phyloP scores from a whole-genome alignment of 1,140 invertebrate species.

The Bombus soroeensis region DNA sequence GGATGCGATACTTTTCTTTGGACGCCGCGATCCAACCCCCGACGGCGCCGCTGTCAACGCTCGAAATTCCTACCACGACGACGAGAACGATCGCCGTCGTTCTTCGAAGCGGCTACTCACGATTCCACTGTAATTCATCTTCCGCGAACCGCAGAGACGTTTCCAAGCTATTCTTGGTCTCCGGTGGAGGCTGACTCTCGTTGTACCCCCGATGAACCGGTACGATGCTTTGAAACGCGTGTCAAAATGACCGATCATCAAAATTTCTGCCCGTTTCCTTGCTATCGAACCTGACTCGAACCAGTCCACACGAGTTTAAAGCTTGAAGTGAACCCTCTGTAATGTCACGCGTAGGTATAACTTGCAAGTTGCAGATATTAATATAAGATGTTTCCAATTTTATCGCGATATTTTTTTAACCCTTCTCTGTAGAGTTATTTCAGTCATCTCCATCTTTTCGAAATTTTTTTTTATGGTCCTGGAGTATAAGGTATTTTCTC shows the following conservation, averaged over 20 bases:
- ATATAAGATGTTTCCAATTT: too few species aligned
- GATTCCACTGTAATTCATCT: slow-evolving; percentile 69
- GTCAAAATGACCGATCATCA: slow-evolving; percentile 58
- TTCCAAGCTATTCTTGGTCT: slow-evolving; percentile 60
- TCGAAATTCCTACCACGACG: slow-evolving; percentile 60
- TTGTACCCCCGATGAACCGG: slow-evolving; percentile 53
- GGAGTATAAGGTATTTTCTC: too few species aligned
- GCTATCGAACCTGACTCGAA: neutral
- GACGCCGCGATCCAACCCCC: slow-evolving; percentile 19
- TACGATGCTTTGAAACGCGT: slow-evolving; percentile 43
- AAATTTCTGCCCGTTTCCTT: neutral
- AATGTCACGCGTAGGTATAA: neutral
- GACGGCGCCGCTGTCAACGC: slow-evolving; percentile 66
- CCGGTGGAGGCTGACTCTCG: slow-evolving; percentile 46
- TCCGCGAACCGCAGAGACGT: slow-evolving; percentile 61
- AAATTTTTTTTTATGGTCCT: too few species aligned
- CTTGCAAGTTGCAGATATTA: neutral
- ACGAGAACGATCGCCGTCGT: slow-evolving; percentile 65
- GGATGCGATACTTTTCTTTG: slow-evolving; percentile 39
- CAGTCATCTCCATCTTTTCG: too few species aligned
- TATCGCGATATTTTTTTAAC: too few species aligned
- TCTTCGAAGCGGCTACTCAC: slow-evolving; percentile 66
- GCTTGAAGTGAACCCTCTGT: neutral
- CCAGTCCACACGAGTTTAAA: neutral
- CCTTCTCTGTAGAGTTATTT: too few species aligned